Evolutionary conservation across 2,888 invertebrate species (phyloP).

Genomic region (Drosophila cognata): DNA sequence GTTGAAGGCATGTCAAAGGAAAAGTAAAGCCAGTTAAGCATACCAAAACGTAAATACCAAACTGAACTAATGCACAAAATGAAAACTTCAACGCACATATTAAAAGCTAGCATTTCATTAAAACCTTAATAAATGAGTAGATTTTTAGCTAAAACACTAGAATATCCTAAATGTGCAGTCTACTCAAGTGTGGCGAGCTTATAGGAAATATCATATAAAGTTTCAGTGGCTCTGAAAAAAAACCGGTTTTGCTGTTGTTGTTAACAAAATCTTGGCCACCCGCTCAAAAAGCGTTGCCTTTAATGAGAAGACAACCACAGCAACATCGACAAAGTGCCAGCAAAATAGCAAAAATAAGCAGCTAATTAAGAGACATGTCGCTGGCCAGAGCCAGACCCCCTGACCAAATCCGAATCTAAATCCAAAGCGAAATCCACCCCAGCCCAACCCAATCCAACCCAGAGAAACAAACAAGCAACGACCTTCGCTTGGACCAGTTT

Average conservation of each 20-base stretch:
- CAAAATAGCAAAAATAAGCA: constrained; percentile 62
- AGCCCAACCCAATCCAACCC: constrained; percentile 14
- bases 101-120: neutral
- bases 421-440: constrained; percentile 17
- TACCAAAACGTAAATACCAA: neutral
- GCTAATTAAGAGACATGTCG: constrained; percentile 69
- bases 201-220: constrained; percentile 17
- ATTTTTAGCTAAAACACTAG: constrained; percentile 2
- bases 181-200: neutral
- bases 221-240: neutral
- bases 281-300: constrained; percentile 44
- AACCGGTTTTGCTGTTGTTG: constrained; percentile 37
- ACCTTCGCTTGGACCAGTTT: constrained; percentile 70
- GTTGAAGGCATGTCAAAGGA: neutral
- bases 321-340: constrained; percentile 47
- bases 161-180: constrained; percentile 8
- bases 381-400: constrained; percentile 21
- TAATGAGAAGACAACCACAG: constrained; percentile 57
- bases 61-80: neutral
- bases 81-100: neutral
- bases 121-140: neutral
- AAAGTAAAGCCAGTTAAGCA: neutral
- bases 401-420: constrained; percentile 15
- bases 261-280: constrained; percentile 43
- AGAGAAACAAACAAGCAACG: constrained; percentile 27